Conservation (phyloP, 2,797 vertebrate genomes). For the Typhlichthys subterraneus region DNA sequence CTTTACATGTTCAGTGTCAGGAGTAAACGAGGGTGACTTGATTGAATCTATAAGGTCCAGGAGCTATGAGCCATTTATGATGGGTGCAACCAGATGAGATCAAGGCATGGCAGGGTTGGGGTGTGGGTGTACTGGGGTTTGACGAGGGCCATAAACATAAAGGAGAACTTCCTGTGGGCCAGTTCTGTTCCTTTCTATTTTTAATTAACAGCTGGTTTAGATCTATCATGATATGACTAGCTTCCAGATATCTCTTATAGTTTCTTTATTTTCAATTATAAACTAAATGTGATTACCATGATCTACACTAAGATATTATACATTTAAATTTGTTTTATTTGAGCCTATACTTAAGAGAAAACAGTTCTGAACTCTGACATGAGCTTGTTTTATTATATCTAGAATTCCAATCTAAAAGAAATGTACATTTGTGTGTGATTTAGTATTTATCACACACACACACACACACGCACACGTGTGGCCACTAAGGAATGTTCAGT, state of each 20-base stretch:
- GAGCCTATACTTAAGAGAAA: too few relatives aligned
- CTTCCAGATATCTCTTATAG: too few relatives aligned
- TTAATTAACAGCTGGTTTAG: conserved; percentile 44
- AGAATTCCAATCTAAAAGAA: too few relatives aligned
- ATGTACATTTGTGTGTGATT: too few relatives aligned
- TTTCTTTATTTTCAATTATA: too few relatives aligned
- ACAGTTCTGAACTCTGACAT: too few relatives aligned
- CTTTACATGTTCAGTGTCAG: conserved; percentile 42
- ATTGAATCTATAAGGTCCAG: conserved; percentile 39
- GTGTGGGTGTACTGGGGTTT: conserved; percentile 29
- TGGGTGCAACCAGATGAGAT: conserved; percentile 51
- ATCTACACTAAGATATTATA: too few relatives aligned
- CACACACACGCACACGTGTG: background rate
- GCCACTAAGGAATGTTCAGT: background rate
- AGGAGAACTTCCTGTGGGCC: conserved; percentile 42
- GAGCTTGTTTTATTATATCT: too few relatives aligned
- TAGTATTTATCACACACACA: background rate
- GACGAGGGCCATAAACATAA: conserved; percentile 51
- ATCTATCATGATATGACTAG: conserved; percentile 16
- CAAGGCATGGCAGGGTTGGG: conserved; percentile 27
- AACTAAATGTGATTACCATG: too few relatives aligned
- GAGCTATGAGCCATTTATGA: conserved; percentile 53
- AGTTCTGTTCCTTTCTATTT: conserved; percentile 34
- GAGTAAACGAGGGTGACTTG: conserved; percentile 43
- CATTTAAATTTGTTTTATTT: too few relatives aligned